These are phyloP conservation scores for Zeuzera pyrina DNA, from an alignment of 2,888 invertebrate genomes.

Conservation along the genomic window DNA sequence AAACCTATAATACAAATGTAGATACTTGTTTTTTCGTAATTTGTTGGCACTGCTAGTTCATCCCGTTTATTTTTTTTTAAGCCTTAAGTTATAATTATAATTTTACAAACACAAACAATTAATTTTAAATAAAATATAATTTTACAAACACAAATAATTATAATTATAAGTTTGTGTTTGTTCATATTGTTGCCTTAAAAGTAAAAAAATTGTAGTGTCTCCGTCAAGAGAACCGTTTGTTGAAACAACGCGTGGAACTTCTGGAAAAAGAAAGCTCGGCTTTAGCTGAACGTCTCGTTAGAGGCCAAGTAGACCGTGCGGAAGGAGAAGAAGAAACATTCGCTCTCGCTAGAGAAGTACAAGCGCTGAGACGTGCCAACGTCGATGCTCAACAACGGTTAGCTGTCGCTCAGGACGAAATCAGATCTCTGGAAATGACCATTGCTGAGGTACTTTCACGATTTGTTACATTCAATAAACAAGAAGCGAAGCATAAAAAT, in stretches of 20 bases:
- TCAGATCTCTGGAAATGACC: constrained; percentile 85
- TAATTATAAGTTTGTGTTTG: not conserved
- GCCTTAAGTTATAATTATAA: too few relatives aligned
- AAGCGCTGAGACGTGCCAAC: constrained; percentile 88
- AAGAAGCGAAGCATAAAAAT: too few relatives aligned
- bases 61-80: too few relatives aligned
- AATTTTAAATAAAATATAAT: too few relatives aligned
- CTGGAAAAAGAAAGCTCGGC: constrained; percentile 96
- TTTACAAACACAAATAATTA: not conserved
- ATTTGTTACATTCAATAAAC: too few relatives aligned
- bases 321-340: constrained; percentile 95
- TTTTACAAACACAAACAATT: too few relatives aligned
- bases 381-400: constrained; percentile 91
- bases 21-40: too few relatives aligned
- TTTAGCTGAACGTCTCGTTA: constrained; percentile 91
- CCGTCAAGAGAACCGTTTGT: constrained; percentile 94
- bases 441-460: constrained; percentile 73
- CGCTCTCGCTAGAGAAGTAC: constrained; percentile 88
- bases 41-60: too few relatives aligned
- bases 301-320: constrained; percentile 94
- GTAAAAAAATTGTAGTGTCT: constrained; percentile 57
- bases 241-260: constrained; percentile 96
- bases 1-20: too few relatives aligned
- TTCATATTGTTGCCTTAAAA: too few relatives aligned
- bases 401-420: constrained; percentile 92